Conservation (phyloP, 2,888 invertebrate genomes). For the Rotaria macrura region DNA sequence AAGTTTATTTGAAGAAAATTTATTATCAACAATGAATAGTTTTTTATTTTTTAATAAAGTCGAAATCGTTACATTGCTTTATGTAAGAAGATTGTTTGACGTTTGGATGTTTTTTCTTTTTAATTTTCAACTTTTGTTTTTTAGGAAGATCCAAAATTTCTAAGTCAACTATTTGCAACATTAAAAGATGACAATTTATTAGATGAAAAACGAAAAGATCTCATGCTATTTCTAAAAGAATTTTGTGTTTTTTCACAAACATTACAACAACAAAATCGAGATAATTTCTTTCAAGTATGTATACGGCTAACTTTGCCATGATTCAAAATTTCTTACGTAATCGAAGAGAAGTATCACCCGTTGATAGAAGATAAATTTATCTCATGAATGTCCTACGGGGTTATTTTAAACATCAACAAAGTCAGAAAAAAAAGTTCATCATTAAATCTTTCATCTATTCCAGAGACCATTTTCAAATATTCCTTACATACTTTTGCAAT, state of each 20-base stretch:
- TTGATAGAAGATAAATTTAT: too few species aligned
- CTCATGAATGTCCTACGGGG: too few species aligned
- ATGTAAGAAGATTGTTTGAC: conserved; percentile 49
- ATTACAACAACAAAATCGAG: conserved; percentile 88
- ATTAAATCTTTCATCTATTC: too few species aligned
- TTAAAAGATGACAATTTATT: conserved; percentile 77
- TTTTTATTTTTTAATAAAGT: conserved; percentile 99
- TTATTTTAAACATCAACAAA: too few species aligned
- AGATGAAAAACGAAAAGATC: conserved; percentile 73
- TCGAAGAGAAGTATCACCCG: too few species aligned
- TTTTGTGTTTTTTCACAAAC: conserved; percentile 98
- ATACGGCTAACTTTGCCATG: neutral
- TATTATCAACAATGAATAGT: conserved; percentile 88
- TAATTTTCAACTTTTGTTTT: conserved; percentile 27
- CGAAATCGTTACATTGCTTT: conserved; percentile 89
- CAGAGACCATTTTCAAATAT: too few species aligned
- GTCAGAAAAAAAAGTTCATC: too few species aligned
- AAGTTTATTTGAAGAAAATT: conserved; percentile 96
- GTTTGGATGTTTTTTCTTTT: neutral
- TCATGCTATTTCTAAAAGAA: conserved; percentile 92
- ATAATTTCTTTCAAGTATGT: conserved; percentile 77
- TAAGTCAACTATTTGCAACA: conserved; percentile 82
- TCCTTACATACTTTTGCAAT: too few species aligned
- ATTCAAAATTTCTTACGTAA: too few species aligned
- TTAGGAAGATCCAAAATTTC: conserved; percentile 90